Base-by-base conservation (phyloP, 1,140 invertebrate genomes). In the Cydia amplana region DNA sequence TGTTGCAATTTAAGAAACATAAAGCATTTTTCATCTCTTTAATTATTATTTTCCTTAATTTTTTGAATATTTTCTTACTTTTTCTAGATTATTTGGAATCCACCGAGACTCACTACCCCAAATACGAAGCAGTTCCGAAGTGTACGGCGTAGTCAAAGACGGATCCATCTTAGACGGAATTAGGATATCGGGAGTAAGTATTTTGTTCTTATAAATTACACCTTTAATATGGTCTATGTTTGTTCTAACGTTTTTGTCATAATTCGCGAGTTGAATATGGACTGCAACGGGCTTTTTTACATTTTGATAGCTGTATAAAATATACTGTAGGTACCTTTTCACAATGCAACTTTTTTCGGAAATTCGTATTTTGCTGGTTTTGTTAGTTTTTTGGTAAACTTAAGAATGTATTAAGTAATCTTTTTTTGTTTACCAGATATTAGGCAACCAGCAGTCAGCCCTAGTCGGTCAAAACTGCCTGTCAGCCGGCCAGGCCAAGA, bases 361-460 rank as follows among this genome's bases (percentile, higher is more conserved):
- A 25, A 25, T 25, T 25, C 25, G 25, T 25, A 25, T 25, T 25
- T 25, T 1, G 1, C 25, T 25, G 25, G 25, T 1, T 25, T 25
- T 3, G 25, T 1, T 25, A 3, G 0, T 32, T n/a, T n/a, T n/a
- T n/a, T n/a, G n/a, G n/a, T n/a, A n/a, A n/a, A n/a, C n/a, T n/a
- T n/a, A n/a, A n/a, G n/a, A n/a, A n/a, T n/a, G 32, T 32, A 5
- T 4, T 36, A 36, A 36, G 6, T 36, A 36, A 36, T 36, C 0
- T 36, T n/a, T 51, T 4, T 18, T 51, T 51, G 16, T 4, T n/a
- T 0, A 5, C 49, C 85, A 97, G 96, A 97, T 97, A 87, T 89
- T 99, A 85, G 98, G 98, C 32, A 98, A 99, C 91, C 98, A 99
- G 89, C 98, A 99, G 93, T 96, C 98, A 1, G 98, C 99, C 7